A percentile compares a stretch with the other conserved stretches of the same genome.
phyloP scores from a whole-genome alignment of 1,140 invertebrate species.

The Odontomachus brunneus region DNA sequence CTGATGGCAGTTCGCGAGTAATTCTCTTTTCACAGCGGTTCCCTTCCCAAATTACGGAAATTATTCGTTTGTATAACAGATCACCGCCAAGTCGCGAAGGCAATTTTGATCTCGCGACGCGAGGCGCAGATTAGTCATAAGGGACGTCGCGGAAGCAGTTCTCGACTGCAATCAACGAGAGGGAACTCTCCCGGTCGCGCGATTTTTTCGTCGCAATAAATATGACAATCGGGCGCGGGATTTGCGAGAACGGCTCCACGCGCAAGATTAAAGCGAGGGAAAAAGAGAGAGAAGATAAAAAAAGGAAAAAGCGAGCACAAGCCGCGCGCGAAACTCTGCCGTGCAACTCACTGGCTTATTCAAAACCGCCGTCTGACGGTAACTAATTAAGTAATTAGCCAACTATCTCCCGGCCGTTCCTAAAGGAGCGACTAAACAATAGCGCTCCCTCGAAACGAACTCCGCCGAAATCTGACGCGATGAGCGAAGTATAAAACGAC shows the following conservation, averaged over 20 bases:
- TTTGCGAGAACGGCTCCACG: slow-evolving; percentile 3
- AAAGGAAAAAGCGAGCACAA: not conserved
- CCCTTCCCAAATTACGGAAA: slow-evolving; percentile 40
- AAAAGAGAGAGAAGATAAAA: no score
- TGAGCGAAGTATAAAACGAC: not conserved
- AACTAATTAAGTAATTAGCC: not conserved
- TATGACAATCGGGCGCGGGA: slow-evolving; percentile 21
- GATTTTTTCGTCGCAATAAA: slow-evolving; percentile 18
- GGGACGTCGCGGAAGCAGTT: slow-evolving; percentile 22
- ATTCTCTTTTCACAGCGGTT: slow-evolving; percentile 39
- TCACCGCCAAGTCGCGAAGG: slow-evolving; percentile 39
- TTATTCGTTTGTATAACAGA: slow-evolving; percentile 42
- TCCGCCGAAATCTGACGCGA: not conserved
- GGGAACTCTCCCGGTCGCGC: slow-evolving; percentile 6
- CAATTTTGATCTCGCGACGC: slow-evolving; percentile 47
- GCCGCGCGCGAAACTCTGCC: not conserved
- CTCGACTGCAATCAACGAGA: slow-evolving; percentile 13
- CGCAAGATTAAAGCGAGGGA: not conserved
- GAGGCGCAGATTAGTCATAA: slow-evolving; percentile 55
- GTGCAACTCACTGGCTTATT: not conserved
- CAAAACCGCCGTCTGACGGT: not conserved
- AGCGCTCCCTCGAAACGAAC: not conserved
- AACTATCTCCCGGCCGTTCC: not conserved
- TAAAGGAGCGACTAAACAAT: slow-evolving; percentile 32
- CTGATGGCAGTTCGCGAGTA: slow-evolving; percentile 10